Conservation (phyloP, 1,140 invertebrate genomes). For the Anoplolepis gracilipes region DNA sequence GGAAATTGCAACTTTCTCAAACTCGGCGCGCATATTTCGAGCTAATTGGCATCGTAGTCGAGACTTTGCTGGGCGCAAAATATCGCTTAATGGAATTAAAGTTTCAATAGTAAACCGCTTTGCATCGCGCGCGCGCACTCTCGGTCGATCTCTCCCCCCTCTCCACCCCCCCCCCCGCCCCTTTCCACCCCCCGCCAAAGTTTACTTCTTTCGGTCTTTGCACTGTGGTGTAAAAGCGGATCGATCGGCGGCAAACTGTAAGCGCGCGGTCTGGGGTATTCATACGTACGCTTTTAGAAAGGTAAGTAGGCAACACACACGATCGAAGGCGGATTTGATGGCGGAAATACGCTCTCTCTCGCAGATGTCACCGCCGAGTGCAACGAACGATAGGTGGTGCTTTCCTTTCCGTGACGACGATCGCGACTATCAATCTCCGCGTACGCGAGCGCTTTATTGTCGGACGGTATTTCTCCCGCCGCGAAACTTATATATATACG, state of each 20-base stretch:
- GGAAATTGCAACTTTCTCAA: constrained; percentile 40
- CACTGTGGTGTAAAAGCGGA: constrained; percentile 32
- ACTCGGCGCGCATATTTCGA: neutral
- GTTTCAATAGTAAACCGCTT: constrained; percentile 44
- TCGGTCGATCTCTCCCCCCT: constrained; percentile 40
- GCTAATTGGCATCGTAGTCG: neutral
- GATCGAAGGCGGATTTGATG: constrained; percentile 25
- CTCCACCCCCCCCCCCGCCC: no score
- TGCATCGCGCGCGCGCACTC: constrained; percentile 20
- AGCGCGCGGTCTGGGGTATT: neutral
- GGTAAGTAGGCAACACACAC: constrained; percentile 15
- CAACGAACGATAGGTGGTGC: constrained; percentile 41
- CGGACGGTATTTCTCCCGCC: constrained; percentile 4
- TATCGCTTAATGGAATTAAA: constrained; percentile 43
- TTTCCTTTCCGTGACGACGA: constrained; percentile 43
- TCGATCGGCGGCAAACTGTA: constrained; percentile 33
- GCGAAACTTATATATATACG: constrained; percentile 42
- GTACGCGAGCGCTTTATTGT: constrained; percentile 15
- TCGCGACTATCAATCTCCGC: constrained; percentile 40
- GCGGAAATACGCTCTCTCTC: constrained; percentile 19
- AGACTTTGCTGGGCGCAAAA: neutral
- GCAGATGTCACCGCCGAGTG: constrained; percentile 41
- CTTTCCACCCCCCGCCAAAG: constrained; percentile 14
- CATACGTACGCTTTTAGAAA: constrained; percentile 37
- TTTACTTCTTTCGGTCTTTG: constrained; percentile 54